Conservation (phyloP, 2,888 invertebrate genomes). For the Xestia rhomboidea region DNA sequence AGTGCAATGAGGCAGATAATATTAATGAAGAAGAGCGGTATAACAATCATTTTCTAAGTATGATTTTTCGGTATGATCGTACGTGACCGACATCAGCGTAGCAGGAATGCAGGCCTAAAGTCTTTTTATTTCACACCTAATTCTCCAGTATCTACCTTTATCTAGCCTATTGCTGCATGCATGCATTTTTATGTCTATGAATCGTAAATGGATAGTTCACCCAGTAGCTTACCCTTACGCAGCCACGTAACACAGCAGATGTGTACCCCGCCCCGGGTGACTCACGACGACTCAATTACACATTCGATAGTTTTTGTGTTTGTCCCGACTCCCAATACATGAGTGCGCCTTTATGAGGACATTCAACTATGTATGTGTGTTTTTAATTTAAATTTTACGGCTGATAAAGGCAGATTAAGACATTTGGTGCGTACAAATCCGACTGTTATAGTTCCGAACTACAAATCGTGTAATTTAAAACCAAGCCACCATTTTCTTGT, state of each 20-base stretch:
- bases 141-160: neutral
- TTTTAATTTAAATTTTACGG: conserved; percentile 63
- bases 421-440: conserved; percentile 57
- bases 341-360: conserved; percentile 70
- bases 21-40: neutral
- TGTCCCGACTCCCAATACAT: conserved; percentile 65
- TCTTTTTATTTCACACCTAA: too few species aligned
- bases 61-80: too few species aligned
- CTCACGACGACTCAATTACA: conserved; percentile 90
- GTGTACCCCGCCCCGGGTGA: conserved; percentile 81
- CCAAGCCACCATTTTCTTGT: conserved; percentile 5
- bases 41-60: neutral
- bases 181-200: neutral
- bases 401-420: conserved; percentile 51
- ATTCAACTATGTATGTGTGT: conserved; percentile 68
- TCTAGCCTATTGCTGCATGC: too few species aligned
- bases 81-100: too few species aligned
- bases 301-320: conserved; percentile 88
- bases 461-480: conserved; percentile 24
- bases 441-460: conserved; percentile 8
- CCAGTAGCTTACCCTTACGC: conserved; percentile 74
- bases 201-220: conserved; percentile 13
- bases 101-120: too few species aligned
- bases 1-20: neutral
- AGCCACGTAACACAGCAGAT: conserved; percentile 82